Evolutionary conservation across 2,888 invertebrate genomes (phyloP), one percentile per base, ranked within the genome.

Genomic region (Sclerodermus sp.): DNA sequence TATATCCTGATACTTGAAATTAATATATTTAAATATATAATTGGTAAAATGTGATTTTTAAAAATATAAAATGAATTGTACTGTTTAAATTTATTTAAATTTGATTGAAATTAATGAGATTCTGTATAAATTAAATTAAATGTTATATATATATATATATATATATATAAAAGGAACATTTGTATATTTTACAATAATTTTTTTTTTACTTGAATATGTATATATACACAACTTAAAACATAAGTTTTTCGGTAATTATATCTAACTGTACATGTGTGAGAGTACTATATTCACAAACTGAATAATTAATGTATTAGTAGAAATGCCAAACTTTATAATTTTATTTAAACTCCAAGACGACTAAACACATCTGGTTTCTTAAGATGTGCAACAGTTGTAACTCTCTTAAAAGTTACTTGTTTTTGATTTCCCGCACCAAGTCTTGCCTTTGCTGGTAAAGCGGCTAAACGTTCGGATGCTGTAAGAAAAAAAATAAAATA

Each of bases 321-420:
- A 17, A 44, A 37, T 40, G 12, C 41, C 15, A 17, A 16, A 31
- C 6, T 34, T n/a, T 38, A 14, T 38, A 51, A 50, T 38, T 34
- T 42, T 41, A 13, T 31, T 40, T 73, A 74, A 53, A 73, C 53
- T 29, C 77, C 77, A 45, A 78, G 61, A 49, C 77, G 70, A 57
- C 77, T 77, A 47, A 78, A 78, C 15, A 78, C 77, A 47, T 73
- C 70, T 8, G 71, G 68, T 49, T 72, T 77, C 40, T 66, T 70
- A 1, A 70, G 57, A 10, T 67, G 68, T 17, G 69, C 64, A 1
- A 77, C 64, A 1, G 68, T 71, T n/a, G 73, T 49, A 32, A 70
- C 51, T 59, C 66, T 73, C 37, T 76, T 71, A 23, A 78, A 78
- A 17, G 77, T 76, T 9, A 78, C 77, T 71, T 77, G 77, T 53